Percentiles rank a stretch among this genome's conserved stretches.
Evolutionary conservation across 2,797 vertebrate species (phyloP).

Genomic region (Trematomus bernacchii): DNA sequence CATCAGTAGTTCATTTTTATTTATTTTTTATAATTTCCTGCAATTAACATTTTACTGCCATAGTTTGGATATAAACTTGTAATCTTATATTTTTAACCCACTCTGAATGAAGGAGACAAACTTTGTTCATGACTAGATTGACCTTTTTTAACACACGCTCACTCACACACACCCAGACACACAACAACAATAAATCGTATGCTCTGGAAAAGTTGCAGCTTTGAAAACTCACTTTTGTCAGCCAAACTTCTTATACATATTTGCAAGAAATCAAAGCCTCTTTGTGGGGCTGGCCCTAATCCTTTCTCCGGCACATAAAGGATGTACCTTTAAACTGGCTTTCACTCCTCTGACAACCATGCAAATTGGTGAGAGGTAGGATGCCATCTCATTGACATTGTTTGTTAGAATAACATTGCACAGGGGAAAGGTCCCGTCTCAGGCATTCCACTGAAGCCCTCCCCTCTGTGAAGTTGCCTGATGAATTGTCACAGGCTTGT

Average conservation of each 20-base stretch:
- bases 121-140: slow-evolving; percentile 39
- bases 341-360: slow-evolving; percentile 89
- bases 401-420: slow-evolving; percentile 88
- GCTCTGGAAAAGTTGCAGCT: slow-evolving; percentile 81
- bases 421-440: slow-evolving; percentile 84
- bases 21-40: neutral
- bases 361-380: slow-evolving; percentile 90
- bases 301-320: slow-evolving; percentile 89
- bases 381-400: slow-evolving; percentile 89
- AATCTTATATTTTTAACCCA: slow-evolving; percentile 12
- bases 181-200: slow-evolving; percentile 23
- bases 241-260: slow-evolving; percentile 87
- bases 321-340: slow-evolving; percentile 91
- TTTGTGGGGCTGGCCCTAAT: slow-evolving; percentile 88
- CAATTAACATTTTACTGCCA: slow-evolving; percentile 9
- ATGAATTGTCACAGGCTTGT: slow-evolving; percentile 89
- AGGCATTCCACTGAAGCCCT: slow-evolving; percentile 82
- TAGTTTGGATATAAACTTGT: neutral
- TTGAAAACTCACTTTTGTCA: slow-evolving; percentile 85
- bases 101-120: slow-evolving; percentile 14
- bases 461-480: slow-evolving; percentile 83
- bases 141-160: slow-evolving; percentile 17
- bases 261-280: slow-evolving; percentile 88
- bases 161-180: slow-evolving; percentile 7
- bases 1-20: neutral